A percentile compares a stretch with the other conserved stretches of the same genome.
These are phyloP conservation scores for Thaumatotibia leucotreta DNA, from an alignment of 1,140 invertebrate genomes.

Conservation along the genomic window DNA sequence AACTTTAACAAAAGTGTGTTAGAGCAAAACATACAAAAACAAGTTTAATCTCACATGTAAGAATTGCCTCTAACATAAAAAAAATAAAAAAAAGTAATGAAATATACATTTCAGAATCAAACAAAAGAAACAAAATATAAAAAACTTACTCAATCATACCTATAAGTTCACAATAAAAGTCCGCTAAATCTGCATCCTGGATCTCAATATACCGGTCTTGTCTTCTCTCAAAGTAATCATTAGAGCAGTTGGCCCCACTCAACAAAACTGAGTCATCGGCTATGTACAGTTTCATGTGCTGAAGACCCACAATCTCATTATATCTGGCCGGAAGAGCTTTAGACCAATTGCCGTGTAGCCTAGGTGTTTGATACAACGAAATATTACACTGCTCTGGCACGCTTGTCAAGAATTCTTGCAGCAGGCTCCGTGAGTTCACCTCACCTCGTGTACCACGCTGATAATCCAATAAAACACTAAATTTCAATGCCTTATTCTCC, in stretches of 20 bases:
- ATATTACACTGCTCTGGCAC: constrained; percentile 76
- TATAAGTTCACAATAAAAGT: constrained; percentile 89
- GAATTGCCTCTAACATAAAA: too few relatives aligned
- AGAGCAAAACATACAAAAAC: too few relatives aligned
- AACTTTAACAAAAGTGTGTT: too few relatives aligned
- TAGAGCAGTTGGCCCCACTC: constrained; percentile 98
- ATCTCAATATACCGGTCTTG: constrained; percentile 98
- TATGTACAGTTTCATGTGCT: constrained; percentile 99
- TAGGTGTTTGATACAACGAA: constrained; percentile 94
- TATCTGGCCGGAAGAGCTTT: constrained; percentile 87
- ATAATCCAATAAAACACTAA: constrained; percentile 93
- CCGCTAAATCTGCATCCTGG: constrained; percentile 86
- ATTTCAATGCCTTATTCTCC: constrained; percentile 79
- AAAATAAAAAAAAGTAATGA: too few relatives aligned
- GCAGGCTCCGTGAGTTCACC: constrained; percentile 85
- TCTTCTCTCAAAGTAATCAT: constrained; percentile 97
- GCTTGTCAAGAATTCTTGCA: constrained; percentile 83
- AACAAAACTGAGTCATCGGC: constrained; percentile 97
- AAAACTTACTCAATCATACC: constrained; percentile 70
- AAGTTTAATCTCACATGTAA: too few relatives aligned
- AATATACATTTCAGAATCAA: constrained; percentile 20
- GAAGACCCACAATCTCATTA: constrained; percentile 96
- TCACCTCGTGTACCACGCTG: constrained; percentile 91
- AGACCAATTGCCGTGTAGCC: constrained; percentile 89
- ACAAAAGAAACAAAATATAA: constrained; percentile 33